Conservation (phyloP, 2,797 vertebrate species). For the Alectoris magna region DNA sequence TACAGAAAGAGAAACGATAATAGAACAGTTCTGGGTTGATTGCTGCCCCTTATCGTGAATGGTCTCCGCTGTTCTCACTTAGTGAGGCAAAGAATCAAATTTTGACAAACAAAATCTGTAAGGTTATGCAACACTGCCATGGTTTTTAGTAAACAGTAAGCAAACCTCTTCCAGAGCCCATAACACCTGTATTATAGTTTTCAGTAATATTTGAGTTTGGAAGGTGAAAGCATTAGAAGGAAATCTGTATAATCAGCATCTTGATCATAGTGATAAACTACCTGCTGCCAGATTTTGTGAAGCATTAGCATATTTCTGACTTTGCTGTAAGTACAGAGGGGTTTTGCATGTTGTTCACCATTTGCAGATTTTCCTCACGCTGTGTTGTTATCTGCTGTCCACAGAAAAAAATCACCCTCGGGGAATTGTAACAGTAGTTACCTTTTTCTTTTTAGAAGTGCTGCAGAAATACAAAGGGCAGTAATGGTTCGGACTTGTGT, state of each 20-base stretch:
- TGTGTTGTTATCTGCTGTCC: not conserved
- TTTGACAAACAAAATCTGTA: not conserved
- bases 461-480: not conserved
- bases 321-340: not conserved
- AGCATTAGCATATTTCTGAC: not conserved
- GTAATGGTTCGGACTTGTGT: not conserved
- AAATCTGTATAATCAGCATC: not conserved
- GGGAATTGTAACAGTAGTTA: not conserved
- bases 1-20: not conserved
- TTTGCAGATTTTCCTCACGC: not conserved
- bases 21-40: not conserved
- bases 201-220: not conserved
- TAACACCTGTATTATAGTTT: not conserved
- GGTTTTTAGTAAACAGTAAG: not conserved
- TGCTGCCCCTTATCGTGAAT: accelerated
- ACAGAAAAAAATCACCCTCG: not conserved
- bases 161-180: not conserved
- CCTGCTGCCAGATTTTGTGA: not conserved
- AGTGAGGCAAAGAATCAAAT: not conserved
- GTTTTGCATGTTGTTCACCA: not conserved
- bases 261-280: not conserved
- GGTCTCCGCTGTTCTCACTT: not conserved
- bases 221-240: not conserved
- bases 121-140: not conserved
- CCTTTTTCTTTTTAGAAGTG: not conserved